phyloP scores from a whole-genome alignment of 2,797 vertebrate species.

The Champsocephalus esox region DNA sequence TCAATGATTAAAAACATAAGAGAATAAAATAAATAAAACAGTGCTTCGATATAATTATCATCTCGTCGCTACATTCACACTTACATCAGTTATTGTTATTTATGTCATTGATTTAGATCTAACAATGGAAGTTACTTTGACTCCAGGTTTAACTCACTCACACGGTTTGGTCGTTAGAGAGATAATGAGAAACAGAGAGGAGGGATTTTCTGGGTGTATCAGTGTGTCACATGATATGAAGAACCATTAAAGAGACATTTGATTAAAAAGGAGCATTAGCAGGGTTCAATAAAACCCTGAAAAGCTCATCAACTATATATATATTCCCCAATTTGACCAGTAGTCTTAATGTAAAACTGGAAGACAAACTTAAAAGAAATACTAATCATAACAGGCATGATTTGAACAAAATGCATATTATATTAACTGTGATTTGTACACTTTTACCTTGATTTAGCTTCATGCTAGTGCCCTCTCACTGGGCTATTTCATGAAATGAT shows the following conservation, averaged over 20 bases:
- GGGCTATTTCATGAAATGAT: background rate
- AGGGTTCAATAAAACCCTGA: background rate
- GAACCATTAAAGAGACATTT: background rate
- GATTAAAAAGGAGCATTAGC: conserved; percentile 19
- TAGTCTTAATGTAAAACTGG: conserved; percentile 7
- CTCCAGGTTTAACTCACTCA: conserved; percentile 53
- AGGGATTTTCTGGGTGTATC: conserved; percentile 12
- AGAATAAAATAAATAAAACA: conserved; percentile 81
- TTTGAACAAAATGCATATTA: background rate
- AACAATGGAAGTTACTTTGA: conserved; percentile 31
- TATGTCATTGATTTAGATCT: conserved; percentile 25
- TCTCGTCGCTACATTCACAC: conserved; percentile 59
- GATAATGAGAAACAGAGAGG: background rate
- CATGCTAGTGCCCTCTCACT: background rate
- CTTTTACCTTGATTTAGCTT: background rate
- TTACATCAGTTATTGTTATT: conserved; percentile 39
- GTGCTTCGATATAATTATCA: conserved; percentile 58
- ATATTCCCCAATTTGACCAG: too few relatives aligned
- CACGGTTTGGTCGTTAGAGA: conserved; percentile 43
- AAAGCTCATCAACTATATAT: too few relatives aligned
- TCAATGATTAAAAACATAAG: conserved; percentile 83
- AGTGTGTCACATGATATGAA: conserved; percentile 23
- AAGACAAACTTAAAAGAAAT: background rate
- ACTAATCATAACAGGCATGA: background rate
- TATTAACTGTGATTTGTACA: background rate